Evolutionary conservation across 2,888 invertebrate species (phyloP), one percentile per base, ranked within the genome.

Genomic region (Drosophila gaucha): DNA sequence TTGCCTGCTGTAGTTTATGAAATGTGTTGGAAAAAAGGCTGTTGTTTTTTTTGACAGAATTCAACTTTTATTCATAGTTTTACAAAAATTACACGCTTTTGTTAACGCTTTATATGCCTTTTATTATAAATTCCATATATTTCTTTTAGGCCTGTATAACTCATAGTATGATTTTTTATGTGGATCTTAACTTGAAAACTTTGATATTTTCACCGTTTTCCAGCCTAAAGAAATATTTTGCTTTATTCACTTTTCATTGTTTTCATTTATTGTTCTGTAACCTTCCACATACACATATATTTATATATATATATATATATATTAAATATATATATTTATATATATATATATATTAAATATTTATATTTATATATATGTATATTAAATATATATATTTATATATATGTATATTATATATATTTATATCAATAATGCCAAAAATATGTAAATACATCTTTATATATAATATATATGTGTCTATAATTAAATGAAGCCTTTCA

Each of bases 371-470:
- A n/a, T n/a, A n/a, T n/a, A n/a, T n/a, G n/a, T n/a, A n/a, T n/a
- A n/a, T n/a, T n/a, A n/a, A n/a, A n/a, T n/a, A n/a, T n/a, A n/a
- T n/a, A n/a, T n/a, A n/a, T n/a, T n/a, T n/a, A n/a, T n/a, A n/a
- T n/a, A n/a, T n/a, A n/a, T n/a, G n/a, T n/a, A n/a, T n/a, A n/a
- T n/a, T n/a, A 26, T 41, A 41, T 41, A 41, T 9, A 41, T 80
- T 57, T 67, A 68, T 86, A 54, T 84, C 69, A 80, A 72, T 82
- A 65, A 86, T 82, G 87, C 82, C 87, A 87, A 82, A 87, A 82
- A 87, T 85, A 80, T 82, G 87, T 82, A 82, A 82, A 82, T 82
- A 80, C 87, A 84, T 80, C 72, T 82, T 85, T 74, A 71, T 86
- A 83, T 69, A 70, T 80, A 78, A 80, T 83, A 82, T 78, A 77